phyloP scores from a whole-genome alignment of 53 echinoderm and acorn worm species.

The Astropecten irregularis region DNA sequence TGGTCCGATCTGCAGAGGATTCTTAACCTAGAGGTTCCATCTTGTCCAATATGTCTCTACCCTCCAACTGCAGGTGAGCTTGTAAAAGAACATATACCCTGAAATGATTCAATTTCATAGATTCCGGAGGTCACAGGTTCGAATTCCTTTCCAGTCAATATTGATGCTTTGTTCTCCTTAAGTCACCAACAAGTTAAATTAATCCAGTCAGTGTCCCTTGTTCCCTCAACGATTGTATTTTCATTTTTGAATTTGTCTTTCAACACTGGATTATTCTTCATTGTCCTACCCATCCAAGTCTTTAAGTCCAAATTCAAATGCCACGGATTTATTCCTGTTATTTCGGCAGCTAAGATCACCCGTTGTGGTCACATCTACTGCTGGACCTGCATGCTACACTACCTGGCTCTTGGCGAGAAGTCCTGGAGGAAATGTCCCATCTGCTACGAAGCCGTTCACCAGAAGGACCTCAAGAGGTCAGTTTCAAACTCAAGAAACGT shows the following conservation, averaged over 20 bases:
- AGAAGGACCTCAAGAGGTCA: slow-evolving; percentile 91
- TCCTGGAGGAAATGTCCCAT: slow-evolving; percentile 95
- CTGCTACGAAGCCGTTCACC: slow-evolving; percentile 83
- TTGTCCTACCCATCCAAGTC: too few species aligned
- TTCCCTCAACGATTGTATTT: too few species aligned
- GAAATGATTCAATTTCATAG: too few species aligned
- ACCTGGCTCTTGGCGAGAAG: slow-evolving; percentile 83
- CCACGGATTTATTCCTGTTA: background rate
- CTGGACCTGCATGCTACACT: slow-evolving; percentile 95
- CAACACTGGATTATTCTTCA: background rate
- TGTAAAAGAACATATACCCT: too few species aligned
- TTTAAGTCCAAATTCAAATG: too few species aligned
- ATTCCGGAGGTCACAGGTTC: too few species aligned
- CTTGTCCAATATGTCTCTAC: slow-evolving; percentile 94
- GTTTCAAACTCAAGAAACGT: too few species aligned
- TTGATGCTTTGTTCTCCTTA: too few species aligned
- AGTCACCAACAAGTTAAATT: too few species aligned
- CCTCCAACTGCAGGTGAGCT: slow-evolving; percentile 89
- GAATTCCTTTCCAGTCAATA: too few species aligned
- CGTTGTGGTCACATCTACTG: slow-evolving; percentile 97
- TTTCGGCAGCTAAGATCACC: slow-evolving; percentile 85
- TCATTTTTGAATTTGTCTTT: background rate
- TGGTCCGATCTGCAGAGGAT: slow-evolving; percentile 79
- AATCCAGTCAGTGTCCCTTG: too few species aligned
- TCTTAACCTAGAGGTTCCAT: slow-evolving; percentile 87